Base-by-base conservation (phyloP, 2,888 invertebrate species). In the Mesorhabditis sp. region DNA sequence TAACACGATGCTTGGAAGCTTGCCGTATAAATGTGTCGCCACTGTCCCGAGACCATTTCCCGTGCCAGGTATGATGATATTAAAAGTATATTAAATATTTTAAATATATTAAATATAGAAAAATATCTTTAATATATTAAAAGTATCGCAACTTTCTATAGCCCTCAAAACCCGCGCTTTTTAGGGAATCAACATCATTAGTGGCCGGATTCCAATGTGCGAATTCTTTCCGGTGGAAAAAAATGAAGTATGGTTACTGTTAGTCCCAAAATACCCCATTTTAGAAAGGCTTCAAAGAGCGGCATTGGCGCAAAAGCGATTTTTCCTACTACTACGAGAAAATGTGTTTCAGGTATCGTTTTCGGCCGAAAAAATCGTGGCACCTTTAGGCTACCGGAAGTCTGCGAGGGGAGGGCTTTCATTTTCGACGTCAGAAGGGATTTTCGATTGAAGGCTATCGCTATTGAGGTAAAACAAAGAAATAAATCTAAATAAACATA, bases 151-250 rank as follows among this genome's bases (percentile, higher is more conserved):
- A 50, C 6, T 50, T 50, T 13, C 13, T 50, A 10, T 13, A 50
- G 50, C 13, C 13, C 50, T 50, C 50, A 10, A 13, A 50, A 13
- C 7, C n/a, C 2, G n/a, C 2, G 28, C 74, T 6, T 80, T 79
- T 65, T 68, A 68, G 65, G 78, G 77, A 0, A 79, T 80, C 73
- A 80, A 80, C 62, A 75, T 74, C 66, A 72, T 76, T 13, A 74
- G 75, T n/a, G 77, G 75, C 2, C 65, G 73, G 43, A 72, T 70
- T 62, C 79, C 79, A 0, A 71, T 72, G 2, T 80, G 80, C 67
- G 74, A 79, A 62, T 79, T 80, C 67, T 78, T 79, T 67, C 70
- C 75, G 4, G 62, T 69, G 45, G 45, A 43, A 6, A 15, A 43
- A 2, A 43, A 28, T 6, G 10, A 44, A 15, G 44, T 66, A 43